Evolutionary conservation across 53 echinoderm and acorn worm species (phyloP), one percentile per base, ranked within the genome.

Genomic region (Holothuria leucospilota): DNA sequence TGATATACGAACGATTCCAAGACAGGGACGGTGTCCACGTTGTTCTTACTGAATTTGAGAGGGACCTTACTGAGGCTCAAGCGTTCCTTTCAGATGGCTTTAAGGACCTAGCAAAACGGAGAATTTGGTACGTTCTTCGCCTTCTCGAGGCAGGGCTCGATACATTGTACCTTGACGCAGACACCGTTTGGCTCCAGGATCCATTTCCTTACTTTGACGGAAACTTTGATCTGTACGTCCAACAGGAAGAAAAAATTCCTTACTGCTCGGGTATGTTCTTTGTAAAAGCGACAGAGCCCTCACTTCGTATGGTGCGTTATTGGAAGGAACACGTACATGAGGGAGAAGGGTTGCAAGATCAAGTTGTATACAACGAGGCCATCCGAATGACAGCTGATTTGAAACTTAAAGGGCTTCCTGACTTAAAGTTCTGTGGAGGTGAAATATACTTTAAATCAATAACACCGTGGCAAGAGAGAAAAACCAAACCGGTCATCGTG

Each of bases 221-320:
- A 20, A 46, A 46, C 23, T 72, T 72, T 72, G 72, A 72, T 23
- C 8, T 72, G 23, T 72, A 72, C 23, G 72, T 72, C 8, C 72
- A 72, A 46, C 72, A 42, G 72, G 72, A 72, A n/a, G 72, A 72
- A 5, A 72, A 72, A 15, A 21, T 72, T 14, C 72, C 72, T 13
- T 72, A 72, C 21, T 72, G 72, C 42, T 72, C 72, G 46, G 72
- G 72, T 1, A 72, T 72, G 72, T 72, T 72, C 72, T 72, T 72
- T 46, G 34, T 72, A 14, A 30, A 24, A 39, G 30, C 72, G 46
- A 72, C 72, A 46, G 39, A 41, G 23, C 2, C 72, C 23, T 72
- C 72, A 11, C 39, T 72, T 30, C 30, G 72, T 23, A 39, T 72
- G 72, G 16, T 72, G 1, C 29, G 14, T 4, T 72, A 72, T 72